A percentile compares a stretch with the other conserved stretches of the same genome.
These are phyloP conservation scores for Dendronephthya gigantea DNA, from an alignment of 64 coral and sea anemone species.

Conservation along the genomic window DNA sequence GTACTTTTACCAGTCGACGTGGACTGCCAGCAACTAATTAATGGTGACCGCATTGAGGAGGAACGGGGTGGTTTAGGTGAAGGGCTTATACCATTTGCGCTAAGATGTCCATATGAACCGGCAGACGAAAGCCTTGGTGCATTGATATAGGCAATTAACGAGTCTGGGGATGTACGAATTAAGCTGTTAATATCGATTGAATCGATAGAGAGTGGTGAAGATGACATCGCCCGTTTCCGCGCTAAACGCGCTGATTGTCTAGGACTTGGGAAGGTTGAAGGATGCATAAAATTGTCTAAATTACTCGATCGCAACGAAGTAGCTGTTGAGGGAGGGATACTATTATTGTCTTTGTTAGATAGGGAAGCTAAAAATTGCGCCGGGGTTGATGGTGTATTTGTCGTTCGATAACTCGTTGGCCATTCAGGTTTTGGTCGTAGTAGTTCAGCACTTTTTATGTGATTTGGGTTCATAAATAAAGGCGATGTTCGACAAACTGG, in stretches of 20 bases:
- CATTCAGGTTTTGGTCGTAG: slow-evolving; percentile 89
- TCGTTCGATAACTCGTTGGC: slow-evolving; percentile 57
- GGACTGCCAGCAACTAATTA: slow-evolving; percentile 28
- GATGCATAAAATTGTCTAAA: slow-evolving; percentile 52
- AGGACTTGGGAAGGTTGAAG: slow-evolving; percentile 63
- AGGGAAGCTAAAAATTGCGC: slow-evolving; percentile 53
- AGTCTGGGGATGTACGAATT: slow-evolving; percentile 85
- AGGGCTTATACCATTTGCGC: slow-evolving; percentile 77
- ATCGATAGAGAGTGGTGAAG: slow-evolving; percentile 85
- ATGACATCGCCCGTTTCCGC: slow-evolving; percentile 67
- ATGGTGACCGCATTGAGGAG: slow-evolving; percentile 32
- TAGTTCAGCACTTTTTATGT: slow-evolving; percentile 50
- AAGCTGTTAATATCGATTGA: slow-evolving; percentile 82
- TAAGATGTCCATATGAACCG: slow-evolving; percentile 91
- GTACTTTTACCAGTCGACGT: slow-evolving; percentile 55
- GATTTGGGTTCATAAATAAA: slow-evolving; percentile 20
- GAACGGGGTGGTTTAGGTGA: slow-evolving; percentile 33
- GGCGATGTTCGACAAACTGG: slow-evolving; percentile 13
- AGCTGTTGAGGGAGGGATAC: slow-evolving; percentile 81
- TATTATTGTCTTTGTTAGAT: slow-evolving; percentile 45
- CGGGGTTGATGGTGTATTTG: slow-evolving; percentile 53
- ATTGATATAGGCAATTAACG: slow-evolving; percentile 65
- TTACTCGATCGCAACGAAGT: slow-evolving; percentile 79
- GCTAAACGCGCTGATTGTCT: slow-evolving; percentile 55
- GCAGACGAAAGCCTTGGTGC: slow-evolving; percentile 75